These are phyloP conservation scores for Anorthoa munda DNA, from an alignment of 2,888 invertebrate genomes.

Conservation along the genomic window DNA sequence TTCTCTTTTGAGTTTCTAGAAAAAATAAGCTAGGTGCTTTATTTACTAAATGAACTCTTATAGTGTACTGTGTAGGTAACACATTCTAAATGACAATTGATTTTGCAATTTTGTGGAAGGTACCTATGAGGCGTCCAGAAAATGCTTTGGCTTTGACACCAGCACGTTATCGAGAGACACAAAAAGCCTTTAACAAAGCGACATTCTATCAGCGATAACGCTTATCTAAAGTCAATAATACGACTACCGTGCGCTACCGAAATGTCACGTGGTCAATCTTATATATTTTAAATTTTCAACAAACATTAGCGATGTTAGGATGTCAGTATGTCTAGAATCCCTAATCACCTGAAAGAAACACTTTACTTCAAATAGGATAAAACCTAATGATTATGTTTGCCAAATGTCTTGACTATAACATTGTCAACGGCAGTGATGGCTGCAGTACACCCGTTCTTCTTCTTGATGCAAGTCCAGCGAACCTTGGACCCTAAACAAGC, in stretches of 20 bases:
- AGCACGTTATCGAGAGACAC: background rate
- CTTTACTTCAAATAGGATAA: no score
- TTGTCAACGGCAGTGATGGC: no score
- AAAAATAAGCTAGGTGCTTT: slow-evolving; percentile 2
- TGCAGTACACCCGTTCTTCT: no score
- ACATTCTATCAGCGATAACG: background rate
- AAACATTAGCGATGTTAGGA: slow-evolving; percentile 81
- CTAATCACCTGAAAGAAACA: no score
- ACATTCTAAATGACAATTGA: no score
- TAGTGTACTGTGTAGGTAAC: slow-evolving; percentile 72
- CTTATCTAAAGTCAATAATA: background rate
- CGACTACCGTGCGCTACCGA: background rate
- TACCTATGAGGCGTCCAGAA: background rate
- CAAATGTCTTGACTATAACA: no score
- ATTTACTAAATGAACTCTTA: background rate
- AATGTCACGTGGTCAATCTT: background rate
- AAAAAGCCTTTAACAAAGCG: background rate
- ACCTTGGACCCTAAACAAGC: slow-evolving; percentile 87
- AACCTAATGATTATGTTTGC: no score
- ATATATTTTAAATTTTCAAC: background rate
- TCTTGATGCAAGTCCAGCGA: no score
- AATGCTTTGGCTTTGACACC: slow-evolving; percentile 58
- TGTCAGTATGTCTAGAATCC: no score
- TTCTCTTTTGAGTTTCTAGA: slow-evolving; percentile 19
- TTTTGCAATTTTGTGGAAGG: slow-evolving; percentile 63